Evolutionary conservation across 2,797 vertebrate species (phyloP), one percentile per base, ranked within the genome.

Genomic region (Semotilus atromaculatus): DNA sequence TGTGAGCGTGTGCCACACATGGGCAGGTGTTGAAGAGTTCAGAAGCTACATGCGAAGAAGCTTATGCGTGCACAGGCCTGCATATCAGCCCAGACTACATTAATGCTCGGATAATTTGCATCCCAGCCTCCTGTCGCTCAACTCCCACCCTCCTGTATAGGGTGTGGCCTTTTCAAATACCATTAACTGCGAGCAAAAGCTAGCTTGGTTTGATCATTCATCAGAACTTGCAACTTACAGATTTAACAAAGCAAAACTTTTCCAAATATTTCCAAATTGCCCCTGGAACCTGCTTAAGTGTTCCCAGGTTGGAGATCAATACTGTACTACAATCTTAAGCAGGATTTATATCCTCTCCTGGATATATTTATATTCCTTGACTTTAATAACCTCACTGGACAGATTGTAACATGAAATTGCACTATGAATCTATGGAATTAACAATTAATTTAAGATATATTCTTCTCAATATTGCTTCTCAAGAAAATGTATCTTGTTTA

Each of bases 21-120:
- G 53, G 80, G 77, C 86, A 88, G 80, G 86, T 88, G 86, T 76
- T 85, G 80, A 53, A 82, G 60, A 82, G 82, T 67, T 87, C 60
- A 85, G 84, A 73, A 67, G 73, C 66, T 85, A 53, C 80, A 72
- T 73, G 82, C 77, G 74, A 75, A 38, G 76, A 86, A 74, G 76
- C 76, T 36, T 80, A 76, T 38, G 64, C 86, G 34, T 80, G 86
- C 81, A 68, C 60, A 40, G 80, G 29, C 86, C 45, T 85, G 86
- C 29, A 36, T 36, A 76, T 76, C 79, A 73, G 73, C 48, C 86
- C 31, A 81, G 82, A 81, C 83, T 82, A 67, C 68, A 79, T 87
- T 74, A 84, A 84, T 83, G 53, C 66, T 83, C 3, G 14, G 77
- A 64, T 72, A 79, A 84, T 72, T 72, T 51, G 51, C 23, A 78